Base-by-base conservation (phyloP, 2,888 invertebrate species). In the Smittia sp. region DNA sequence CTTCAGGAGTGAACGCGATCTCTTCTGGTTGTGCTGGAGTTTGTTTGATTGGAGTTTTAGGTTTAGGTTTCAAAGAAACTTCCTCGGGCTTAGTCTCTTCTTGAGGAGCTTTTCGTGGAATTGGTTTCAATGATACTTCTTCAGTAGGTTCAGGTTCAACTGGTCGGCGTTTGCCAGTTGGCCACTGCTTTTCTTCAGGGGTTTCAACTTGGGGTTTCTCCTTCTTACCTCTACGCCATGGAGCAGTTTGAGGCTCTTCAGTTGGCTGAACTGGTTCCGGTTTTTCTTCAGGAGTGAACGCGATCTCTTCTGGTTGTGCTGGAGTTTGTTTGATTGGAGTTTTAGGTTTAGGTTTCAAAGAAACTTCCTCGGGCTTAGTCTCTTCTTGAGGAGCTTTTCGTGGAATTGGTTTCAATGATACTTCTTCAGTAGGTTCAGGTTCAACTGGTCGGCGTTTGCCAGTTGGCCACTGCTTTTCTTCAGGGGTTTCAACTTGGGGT, bases 341-440 rank as follows among this genome's bases (percentile, higher is more conserved):
- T 76, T 80, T 80, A 11, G 80, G 80, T 7, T 80, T 78, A 0
- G 86, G 85, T 76, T 86, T 84, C 76, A 88, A 78, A 77, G 85
- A 84, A 13, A 88, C 84, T 54, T 79, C 78, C 76, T 84, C 83
- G 1, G 83, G 52, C 9, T 77, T 79, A 76, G 84, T 83, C 74
- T 80, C 82, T 1, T 77, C 77, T 46, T 82, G 77, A 75, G 81
- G 80, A 68, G 76, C 79, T 65, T 81, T 80, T n/a, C 79, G 76
- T 77, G 79, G 78, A 75, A 83, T 80, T 77, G 82, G 84, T 76
- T 87, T 88, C 25, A 88, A 78, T 15, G 88, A 83, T 76, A 86
- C 85, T 80, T 91, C 88, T 77, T 90, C 85, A 1, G 87, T 91
- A 39, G 83, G 78, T 76, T 86, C 84, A 69, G 83, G 79, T 75